phyloP scores from a whole-genome alignment of 2,113 vertebrate species.

The Trogon surrucura region DNA sequence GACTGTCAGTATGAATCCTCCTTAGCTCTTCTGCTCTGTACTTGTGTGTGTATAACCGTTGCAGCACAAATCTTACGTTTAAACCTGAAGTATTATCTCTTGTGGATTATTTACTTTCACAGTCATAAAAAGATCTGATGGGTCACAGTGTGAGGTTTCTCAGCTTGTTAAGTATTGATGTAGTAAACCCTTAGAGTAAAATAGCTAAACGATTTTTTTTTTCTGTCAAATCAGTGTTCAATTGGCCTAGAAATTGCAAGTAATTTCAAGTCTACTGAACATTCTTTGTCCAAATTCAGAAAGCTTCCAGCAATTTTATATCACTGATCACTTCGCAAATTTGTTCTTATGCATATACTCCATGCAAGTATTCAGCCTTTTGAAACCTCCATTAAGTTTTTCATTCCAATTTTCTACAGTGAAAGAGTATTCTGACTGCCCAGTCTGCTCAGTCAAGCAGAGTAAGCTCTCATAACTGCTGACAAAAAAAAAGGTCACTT shows the following conservation, averaged over 20 bases:
- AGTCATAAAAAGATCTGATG: not conserved
- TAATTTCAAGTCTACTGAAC: not conserved
- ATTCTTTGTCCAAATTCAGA: not conserved
- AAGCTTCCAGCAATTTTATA: not conserved
- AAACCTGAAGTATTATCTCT: not conserved
- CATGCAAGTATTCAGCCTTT: not conserved
- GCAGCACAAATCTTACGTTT: not conserved
- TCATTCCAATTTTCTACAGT: not conserved
- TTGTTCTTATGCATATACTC: not conserved
- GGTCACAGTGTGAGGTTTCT: not conserved
- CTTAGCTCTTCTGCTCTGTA: not conserved
- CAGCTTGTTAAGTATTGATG: not conserved
- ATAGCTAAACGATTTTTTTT: not conserved
- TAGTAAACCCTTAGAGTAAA: not conserved
- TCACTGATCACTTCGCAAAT: not conserved
- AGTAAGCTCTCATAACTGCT: not conserved
- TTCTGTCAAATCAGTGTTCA: not conserved
- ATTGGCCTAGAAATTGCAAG: not conserved
- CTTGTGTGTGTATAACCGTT: not conserved
- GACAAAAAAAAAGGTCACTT: slow-evolving; percentile 32
- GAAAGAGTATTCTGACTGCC: not conserved
- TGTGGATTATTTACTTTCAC: not conserved
- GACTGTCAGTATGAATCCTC: not conserved
- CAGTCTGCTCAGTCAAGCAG: slow-evolving; percentile 30
- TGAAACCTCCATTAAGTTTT: not conserved